Evolutionary conservation across 2,797 vertebrate genomes (phyloP).

Genomic region (Morus bassanus): DNA sequence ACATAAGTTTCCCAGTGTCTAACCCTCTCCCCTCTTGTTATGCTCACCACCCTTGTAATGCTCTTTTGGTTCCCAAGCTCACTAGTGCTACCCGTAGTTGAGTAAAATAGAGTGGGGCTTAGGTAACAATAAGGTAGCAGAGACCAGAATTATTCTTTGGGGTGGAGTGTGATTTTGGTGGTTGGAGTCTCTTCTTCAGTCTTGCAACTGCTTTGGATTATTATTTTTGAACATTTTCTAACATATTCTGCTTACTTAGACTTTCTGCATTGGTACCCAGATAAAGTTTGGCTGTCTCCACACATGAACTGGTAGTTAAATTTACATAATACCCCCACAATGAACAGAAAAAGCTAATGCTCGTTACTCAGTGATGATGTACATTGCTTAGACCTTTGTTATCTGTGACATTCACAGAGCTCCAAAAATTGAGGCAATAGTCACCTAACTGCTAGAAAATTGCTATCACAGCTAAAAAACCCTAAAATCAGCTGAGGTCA

Average conservation of each 20-base stretch:
- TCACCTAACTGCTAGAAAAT: background rate
- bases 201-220: background rate
- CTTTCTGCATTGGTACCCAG: background rate
- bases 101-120: rapidly evolving
- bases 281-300: background rate
- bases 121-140: background rate
- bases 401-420: background rate
- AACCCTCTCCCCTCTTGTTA: background rate
- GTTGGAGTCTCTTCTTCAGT: background rate
- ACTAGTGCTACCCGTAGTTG: background rate
- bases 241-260: background rate
- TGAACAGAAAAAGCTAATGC: background rate
- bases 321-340: background rate
- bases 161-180: background rate
- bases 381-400: background rate
- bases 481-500: background rate
- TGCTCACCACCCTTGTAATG: background rate
- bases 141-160: background rate
- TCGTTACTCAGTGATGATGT: background rate
- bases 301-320: background rate
- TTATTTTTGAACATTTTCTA: background rate
- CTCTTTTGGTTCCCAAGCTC: background rate
- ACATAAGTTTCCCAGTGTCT: background rate
- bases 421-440: background rate
- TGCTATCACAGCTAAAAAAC: background rate